phyloP scores from a whole-genome alignment of 2,797 vertebrate genomes.

The Sebastiscus albofasciatus region DNA sequence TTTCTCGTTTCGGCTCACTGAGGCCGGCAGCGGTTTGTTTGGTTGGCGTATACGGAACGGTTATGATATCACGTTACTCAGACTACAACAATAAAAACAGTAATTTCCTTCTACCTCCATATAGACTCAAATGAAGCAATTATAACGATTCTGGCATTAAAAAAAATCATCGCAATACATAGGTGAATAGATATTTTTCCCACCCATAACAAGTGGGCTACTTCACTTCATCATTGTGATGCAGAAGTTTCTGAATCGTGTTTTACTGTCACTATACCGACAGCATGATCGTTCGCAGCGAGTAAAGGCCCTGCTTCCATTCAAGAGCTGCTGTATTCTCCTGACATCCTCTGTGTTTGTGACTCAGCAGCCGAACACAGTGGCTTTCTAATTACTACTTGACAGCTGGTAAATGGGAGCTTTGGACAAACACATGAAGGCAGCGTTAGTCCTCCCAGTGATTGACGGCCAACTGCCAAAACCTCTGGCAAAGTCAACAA shows the following conservation, averaged over 20 bases:
- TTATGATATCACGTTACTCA: too few relatives aligned
- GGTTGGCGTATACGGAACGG: too few relatives aligned
- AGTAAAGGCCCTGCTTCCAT: background rate
- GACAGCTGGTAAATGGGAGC: constrained; percentile 35
- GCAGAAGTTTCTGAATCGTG: background rate
- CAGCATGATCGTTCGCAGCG: background rate
- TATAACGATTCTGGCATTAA: too few relatives aligned
- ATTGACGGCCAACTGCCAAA: constrained; percentile 16
- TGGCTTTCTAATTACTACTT: constrained; percentile 23
- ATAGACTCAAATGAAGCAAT: too few relatives aligned
- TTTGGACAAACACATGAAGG: constrained; percentile 20
- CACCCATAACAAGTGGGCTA: too few relatives aligned
- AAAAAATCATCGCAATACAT: too few relatives aligned
- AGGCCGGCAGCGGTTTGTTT: too few relatives aligned
- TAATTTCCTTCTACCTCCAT: too few relatives aligned
- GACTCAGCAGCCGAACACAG: constrained; percentile 13
- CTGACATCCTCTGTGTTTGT: constrained; percentile 1
- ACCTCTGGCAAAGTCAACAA: constrained; percentile 17
- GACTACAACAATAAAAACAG: too few relatives aligned
- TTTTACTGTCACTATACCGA: background rate
- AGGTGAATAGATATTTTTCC: too few relatives aligned
- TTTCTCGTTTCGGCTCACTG: too few relatives aligned
- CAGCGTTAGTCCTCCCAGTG: background rate
- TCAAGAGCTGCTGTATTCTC: background rate
- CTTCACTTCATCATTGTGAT: background rate